phyloP scores from a whole-genome alignment of 2,113 vertebrate species.

The Sturnira hondurensis region DNA sequence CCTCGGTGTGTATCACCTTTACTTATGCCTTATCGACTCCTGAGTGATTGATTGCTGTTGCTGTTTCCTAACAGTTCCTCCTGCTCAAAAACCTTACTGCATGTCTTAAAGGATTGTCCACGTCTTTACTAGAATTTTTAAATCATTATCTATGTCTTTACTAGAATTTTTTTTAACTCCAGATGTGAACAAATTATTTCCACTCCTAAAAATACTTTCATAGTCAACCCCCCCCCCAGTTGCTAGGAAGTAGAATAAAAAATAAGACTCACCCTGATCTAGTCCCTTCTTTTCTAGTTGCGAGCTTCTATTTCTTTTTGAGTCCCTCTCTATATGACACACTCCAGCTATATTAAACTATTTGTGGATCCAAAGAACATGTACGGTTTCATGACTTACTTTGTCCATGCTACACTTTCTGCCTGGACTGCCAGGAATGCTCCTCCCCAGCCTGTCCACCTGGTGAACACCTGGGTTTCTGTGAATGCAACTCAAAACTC shows the following conservation, averaged over 20 bases:
- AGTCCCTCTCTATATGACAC: background rate
- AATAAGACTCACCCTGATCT: background rate
- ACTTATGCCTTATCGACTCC: background rate
- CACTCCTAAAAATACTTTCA: background rate
- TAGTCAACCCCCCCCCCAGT: background rate
- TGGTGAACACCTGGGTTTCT: slow-evolving; percentile 53
- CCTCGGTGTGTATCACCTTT: background rate
- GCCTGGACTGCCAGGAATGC: background rate
- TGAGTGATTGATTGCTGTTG: background rate
- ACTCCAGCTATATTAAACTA: background rate
- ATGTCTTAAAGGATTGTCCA: background rate
- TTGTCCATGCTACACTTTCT: background rate
- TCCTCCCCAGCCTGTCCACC: slow-evolving; percentile 19
- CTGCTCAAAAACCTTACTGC: background rate
- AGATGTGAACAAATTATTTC: background rate
- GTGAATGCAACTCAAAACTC: slow-evolving; percentile 29
- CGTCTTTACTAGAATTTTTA: background rate
- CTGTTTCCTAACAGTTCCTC: background rate
- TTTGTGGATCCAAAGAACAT: background rate
- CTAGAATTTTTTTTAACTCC: background rate
- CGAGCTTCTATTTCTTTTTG: background rate
- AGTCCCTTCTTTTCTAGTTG: background rate
- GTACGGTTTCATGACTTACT: background rate
- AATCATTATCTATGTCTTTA: background rate
- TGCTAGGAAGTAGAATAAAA: background rate